Base-by-base conservation (phyloP, 2,888 invertebrate species). In the Cryptocheilus praepositus region DNA sequence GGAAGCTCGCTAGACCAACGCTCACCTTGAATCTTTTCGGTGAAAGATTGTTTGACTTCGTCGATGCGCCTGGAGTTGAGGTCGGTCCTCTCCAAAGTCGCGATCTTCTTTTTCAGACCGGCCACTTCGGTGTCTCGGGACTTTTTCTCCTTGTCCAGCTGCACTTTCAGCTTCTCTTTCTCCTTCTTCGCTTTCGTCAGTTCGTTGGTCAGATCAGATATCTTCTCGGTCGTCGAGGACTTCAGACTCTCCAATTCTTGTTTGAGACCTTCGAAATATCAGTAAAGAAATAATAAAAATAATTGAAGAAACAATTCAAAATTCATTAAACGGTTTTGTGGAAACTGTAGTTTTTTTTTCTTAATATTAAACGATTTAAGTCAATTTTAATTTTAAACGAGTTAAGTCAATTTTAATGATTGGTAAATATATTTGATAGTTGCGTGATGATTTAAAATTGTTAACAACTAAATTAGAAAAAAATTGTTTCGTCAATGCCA, bases 61-160 rank as follows among this genome's bases (percentile, higher is more conserved):
- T 91, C 89, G 82, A 93, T 91, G 81, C 92, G 92, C 86, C 93
- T 93, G 28, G 91, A 91, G 52, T 92, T 92, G 44, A 91, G 90
- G 3, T 92, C 92, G 7, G 92, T 91, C 62, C 92, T 91, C 86
- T 93, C 93, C 18, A 93, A 85, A 44, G 92, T 90, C 78, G 92
- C 92, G 53, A 95, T 90, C 89, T 96, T 96, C 15, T 93, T 92
- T 83, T 94, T 94, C 21, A 97, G 89, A 2, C 93, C 92, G 61
- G 93, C 93, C 64, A 97, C 90, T 89, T 95, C 95, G 3, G 92
- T 90, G 85, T 96, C 96, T 83, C 93, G 94, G 78, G 94, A 93
- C 82, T 94, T 93, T 67, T 93, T 90, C 81, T 96, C 95, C 83
- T 93, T 94, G 71, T 95, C 95, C 58, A 91, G 89, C 76, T 93